A percentile compares a stretch with the other conserved stretches of the same genome.
These are phyloP conservation scores for Scotopteryx bipunctaria DNA, from an alignment of 2,888 invertebrate genomes.

Conservation along the genomic window DNA sequence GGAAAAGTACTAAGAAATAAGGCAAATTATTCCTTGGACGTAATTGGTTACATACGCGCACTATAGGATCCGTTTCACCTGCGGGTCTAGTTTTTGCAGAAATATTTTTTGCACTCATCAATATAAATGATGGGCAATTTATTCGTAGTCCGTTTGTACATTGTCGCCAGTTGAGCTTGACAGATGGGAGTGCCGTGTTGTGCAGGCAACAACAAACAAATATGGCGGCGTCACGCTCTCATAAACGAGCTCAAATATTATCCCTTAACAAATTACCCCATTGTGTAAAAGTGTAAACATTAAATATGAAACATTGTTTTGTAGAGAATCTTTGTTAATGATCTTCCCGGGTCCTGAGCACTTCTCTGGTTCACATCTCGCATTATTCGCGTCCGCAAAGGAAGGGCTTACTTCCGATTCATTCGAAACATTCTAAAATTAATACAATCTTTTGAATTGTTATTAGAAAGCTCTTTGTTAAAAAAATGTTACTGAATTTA, in stretches of 20 bases:
- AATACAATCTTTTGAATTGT: slow-evolving; percentile 37
- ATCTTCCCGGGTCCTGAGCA: slow-evolving; percentile 42
- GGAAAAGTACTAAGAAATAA: no score
- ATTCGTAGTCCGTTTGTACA: slow-evolving; percentile 66
- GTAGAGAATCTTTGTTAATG: slow-evolving; percentile 52
- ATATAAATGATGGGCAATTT: slow-evolving; percentile 74
- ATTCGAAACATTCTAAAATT: slow-evolving; percentile 49
- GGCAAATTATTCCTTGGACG: no score
- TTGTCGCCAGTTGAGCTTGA: slow-evolving; percentile 77
- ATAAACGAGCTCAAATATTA: slow-evolving; percentile 77
- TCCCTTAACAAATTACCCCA: slow-evolving; percentile 74
- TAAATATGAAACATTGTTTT: slow-evolving; percentile 53
- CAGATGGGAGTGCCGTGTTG: slow-evolving; percentile 60
- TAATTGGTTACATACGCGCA: no score
- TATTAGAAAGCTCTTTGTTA: slow-evolving; percentile 32
- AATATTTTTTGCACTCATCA: slow-evolving; percentile 60
- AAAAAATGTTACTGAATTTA: slow-evolving; percentile 24
- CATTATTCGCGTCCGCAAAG: slow-evolving; percentile 55
- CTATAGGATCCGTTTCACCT: slow-evolving; percentile 1
- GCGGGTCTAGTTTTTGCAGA: slow-evolving; percentile 11
- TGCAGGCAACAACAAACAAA: slow-evolving; percentile 73
- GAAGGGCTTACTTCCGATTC: slow-evolving; percentile 50
- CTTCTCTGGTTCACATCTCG: slow-evolving; percentile 47
- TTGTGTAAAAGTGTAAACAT: slow-evolving; percentile 59
- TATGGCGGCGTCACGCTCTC: slow-evolving; percentile 72